Evolutionary conservation across 2,113 vertebrate genomes (phyloP).

Genomic region (Nycticorax nycticorax): DNA sequence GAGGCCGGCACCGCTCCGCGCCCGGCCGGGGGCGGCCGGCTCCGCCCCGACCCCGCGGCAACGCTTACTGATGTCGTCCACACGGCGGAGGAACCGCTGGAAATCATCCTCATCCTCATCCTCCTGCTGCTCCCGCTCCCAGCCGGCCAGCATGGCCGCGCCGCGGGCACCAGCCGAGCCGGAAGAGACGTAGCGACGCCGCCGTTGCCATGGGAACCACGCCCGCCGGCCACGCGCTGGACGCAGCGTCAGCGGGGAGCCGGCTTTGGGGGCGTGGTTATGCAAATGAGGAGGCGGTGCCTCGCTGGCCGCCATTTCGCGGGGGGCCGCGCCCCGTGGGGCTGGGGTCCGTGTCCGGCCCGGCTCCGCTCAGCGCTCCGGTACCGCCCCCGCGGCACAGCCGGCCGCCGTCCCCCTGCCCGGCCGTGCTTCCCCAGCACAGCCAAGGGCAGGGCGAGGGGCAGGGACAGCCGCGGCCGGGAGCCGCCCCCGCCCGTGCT

Average conservation of each 20-base stretch:
- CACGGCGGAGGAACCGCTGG: constrained; percentile 26
- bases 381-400: neutral
- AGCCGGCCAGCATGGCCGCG: neutral
- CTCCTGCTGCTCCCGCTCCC: neutral
- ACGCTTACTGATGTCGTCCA: neutral
- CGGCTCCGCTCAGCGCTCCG: neutral
- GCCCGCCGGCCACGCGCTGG: neutral
- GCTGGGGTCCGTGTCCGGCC: no score
- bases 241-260: neutral
- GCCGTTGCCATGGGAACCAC: neutral
- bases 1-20: neutral
- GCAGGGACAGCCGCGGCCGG: neutral
- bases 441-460: neutral
- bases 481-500: neutral
- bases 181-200: accelerated
- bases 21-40: neutral
- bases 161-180: no score
- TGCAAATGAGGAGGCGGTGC: neutral
- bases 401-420: neutral
- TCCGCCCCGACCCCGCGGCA: neutral
- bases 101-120: neutral
- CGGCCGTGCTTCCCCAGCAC: neutral
- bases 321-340: no score
- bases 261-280: accelerated
- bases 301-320: neutral